Conservation (phyloP, 2,797 vertebrate species). For the Potorous gilbertii region DNA sequence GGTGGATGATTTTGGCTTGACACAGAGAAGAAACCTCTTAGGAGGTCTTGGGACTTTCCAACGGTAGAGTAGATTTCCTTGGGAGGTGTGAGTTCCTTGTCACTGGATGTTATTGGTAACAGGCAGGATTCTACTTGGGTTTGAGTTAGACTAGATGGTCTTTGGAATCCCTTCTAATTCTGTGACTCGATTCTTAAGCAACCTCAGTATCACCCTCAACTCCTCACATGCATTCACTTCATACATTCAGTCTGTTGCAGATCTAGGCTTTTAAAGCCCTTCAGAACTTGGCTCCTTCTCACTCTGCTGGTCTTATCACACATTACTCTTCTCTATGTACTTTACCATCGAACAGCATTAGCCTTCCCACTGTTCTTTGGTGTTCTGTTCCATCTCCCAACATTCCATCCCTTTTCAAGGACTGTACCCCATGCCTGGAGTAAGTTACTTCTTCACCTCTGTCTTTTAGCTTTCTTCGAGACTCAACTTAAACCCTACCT, state of each 20-base stretch:
- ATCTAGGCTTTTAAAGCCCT: background rate
- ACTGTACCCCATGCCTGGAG: background rate
- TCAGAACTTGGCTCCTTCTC: background rate
- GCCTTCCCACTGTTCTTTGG: background rate
- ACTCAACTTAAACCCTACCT: background rate
- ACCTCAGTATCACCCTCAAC: background rate
- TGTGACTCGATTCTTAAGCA: background rate
- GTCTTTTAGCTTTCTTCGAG: background rate
- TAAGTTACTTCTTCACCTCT: background rate
- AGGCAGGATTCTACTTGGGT: background rate
- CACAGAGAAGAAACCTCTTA: background rate
- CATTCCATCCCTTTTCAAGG: background rate
- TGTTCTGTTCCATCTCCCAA: background rate
- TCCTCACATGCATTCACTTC: background rate
- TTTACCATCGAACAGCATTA: background rate
- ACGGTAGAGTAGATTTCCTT: background rate
- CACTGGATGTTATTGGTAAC: background rate
- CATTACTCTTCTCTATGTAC: background rate
- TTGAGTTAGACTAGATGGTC: background rate
- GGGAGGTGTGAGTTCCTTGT: background rate
- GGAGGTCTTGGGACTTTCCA: background rate
- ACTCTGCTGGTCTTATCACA: background rate
- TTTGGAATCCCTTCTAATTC: background rate
- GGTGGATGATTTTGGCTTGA: background rate
- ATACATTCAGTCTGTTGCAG: background rate